Evolutionary conservation across 2,888 invertebrate species (phyloP).

Genomic region (Clanis bilineata): DNA sequence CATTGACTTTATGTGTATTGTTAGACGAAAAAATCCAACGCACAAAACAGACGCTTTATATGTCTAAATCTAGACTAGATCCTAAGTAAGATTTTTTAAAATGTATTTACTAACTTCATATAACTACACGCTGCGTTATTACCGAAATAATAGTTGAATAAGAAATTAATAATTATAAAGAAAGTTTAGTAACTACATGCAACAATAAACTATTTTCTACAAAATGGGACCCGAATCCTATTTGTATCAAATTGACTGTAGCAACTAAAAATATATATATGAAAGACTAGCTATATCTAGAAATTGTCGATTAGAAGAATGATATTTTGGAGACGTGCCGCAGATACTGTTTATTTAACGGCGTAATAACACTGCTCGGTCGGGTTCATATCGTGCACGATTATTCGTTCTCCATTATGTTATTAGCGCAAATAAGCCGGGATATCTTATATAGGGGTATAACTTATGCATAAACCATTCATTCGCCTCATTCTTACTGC

Average conservation of each 20-base stretch:
- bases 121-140: too few species aligned
- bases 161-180: too few species aligned
- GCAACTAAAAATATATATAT: not conserved
- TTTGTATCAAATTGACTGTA: not conserved
- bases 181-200: too few species aligned
- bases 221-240: not conserved
- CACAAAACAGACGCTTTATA: too few species aligned
- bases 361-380: not conserved
- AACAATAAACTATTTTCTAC: too few species aligned
- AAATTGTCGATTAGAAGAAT: not conserved
- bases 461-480: not conserved
- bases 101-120: too few species aligned
- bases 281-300: not conserved
- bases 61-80: too few species aligned
- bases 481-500: not conserved
- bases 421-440: not conserved
- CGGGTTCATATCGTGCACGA: not conserved
- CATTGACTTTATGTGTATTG: not conserved
- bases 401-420: constrained; percentile 5
- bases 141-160: too few species aligned
- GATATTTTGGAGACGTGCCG: constrained; percentile 5
- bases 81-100: too few species aligned
- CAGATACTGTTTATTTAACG: constrained; percentile 2
- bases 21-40: not conserved
- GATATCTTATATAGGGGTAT: not conserved